A percentile compares a stretch with the other conserved stretches of the same genome.
These are phyloP conservation scores for Drosophila nebulosa DNA, from an alignment of 1,140 invertebrate species.

Conservation along the genomic window DNA sequence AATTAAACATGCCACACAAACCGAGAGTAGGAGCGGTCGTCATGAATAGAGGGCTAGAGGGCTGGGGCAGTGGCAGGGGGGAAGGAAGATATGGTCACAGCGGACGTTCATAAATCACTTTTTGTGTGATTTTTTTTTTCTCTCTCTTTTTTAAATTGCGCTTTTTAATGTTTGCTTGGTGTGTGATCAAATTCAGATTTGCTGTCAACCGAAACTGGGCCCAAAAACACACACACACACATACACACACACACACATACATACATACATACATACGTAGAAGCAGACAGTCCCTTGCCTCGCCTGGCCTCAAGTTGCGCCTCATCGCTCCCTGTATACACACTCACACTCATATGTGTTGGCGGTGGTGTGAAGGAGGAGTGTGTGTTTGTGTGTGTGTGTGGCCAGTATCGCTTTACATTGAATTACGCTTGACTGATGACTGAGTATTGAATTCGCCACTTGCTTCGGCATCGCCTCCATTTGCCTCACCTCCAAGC, in stretches of 20 bases:
- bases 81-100: slow-evolving; percentile 20
- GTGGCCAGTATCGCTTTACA: slow-evolving; percentile 57
- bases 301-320: background rate
- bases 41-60: background rate
- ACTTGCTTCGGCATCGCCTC: slow-evolving; percentile 5
- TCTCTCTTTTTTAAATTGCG: slow-evolving; percentile 63
- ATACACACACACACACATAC: background rate
- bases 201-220: slow-evolving; percentile 65
- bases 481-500: background rate
- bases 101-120: slow-evolving; percentile 67
- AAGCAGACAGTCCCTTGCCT: background rate
- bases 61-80: background rate
- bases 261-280: background rate
- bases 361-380: background rate
- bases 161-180: slow-evolving; percentile 18
- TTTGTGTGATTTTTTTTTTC: slow-evolving; percentile 34
- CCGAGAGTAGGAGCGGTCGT: slow-evolving; percentile 10
- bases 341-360: background rate
- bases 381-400: slow-evolving; percentile 1
- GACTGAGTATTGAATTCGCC: slow-evolving; percentile 53
- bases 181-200: slow-evolving; percentile 69
- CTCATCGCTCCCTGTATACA: slow-evolving; percentile 5
- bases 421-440: slow-evolving; percentile 71
- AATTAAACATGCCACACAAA: slow-evolving; percentile 8
- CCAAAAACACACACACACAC: slow-evolving; percentile 29